Conservation (phyloP, 2,113 vertebrate species). For the Hypocryptadius cinnamomeus region DNA sequence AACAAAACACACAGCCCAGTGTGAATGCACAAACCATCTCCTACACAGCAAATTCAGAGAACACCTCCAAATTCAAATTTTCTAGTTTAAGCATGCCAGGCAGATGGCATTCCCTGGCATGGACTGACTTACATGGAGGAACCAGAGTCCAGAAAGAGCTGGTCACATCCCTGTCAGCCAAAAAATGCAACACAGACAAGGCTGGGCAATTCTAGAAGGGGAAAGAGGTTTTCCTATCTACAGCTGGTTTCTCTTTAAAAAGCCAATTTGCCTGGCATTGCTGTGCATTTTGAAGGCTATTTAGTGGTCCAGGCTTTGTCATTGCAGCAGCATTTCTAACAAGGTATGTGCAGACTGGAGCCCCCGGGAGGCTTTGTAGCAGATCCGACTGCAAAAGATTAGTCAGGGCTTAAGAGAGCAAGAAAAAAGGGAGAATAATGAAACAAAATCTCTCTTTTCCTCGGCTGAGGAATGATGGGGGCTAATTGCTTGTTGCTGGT, state of each 20-base stretch:
- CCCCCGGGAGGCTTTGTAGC: not conserved
- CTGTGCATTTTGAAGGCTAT: not conserved
- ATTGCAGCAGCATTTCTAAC: slow-evolving; percentile 32
- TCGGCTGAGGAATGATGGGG: slow-evolving; percentile 1
- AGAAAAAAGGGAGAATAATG: not conserved
- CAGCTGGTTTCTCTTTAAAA: not conserved
- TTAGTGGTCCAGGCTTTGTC: not conserved
- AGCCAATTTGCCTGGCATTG: not conserved
- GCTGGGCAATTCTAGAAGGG: not conserved
- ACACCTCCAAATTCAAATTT: not conserved
- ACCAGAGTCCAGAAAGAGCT: not conserved
- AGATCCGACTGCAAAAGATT: slow-evolving; percentile 44
- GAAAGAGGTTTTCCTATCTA: not conserved
- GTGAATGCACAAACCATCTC: not conserved
- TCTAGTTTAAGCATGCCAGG: not conserved
- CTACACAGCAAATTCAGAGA: not conserved
- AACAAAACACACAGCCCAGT: not conserved
- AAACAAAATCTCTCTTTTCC: slow-evolving; percentile 21
- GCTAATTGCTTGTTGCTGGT: slow-evolving; percentile 52
- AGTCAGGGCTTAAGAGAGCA: slow-evolving; percentile 3
- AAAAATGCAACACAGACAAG: not conserved
- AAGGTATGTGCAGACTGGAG: not conserved
- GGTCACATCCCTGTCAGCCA: not conserved
- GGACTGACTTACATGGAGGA: not conserved
- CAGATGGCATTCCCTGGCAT: not conserved